phyloP scores from a whole-genome alignment of 2,113 vertebrate genomes.

The Notothenia coriiceps region DNA sequence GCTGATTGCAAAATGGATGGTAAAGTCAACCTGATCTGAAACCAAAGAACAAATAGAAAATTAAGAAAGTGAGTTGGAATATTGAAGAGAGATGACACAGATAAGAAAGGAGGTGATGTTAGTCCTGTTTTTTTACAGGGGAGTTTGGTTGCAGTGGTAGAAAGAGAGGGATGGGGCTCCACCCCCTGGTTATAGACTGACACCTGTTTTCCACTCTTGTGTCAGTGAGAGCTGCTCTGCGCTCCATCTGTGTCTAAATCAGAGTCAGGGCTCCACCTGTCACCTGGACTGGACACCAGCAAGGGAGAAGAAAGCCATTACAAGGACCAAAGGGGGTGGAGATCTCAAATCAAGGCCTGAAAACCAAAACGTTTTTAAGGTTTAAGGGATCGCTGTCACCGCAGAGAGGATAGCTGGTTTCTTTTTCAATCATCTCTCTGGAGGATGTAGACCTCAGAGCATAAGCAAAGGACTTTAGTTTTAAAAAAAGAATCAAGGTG shows the following conservation, averaged over 20 bases:
- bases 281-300: constrained; percentile 39
- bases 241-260: constrained; percentile 76
- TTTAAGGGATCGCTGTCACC: not conserved
- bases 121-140: constrained; percentile 14
- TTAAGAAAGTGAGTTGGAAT: not conserved
- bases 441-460: constrained; percentile 76
- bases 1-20: not conserved
- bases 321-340: not conserved
- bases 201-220: constrained; percentile 76
- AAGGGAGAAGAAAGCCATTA: not conserved
- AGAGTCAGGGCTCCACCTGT: constrained; percentile 56
- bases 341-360: not conserved
- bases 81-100: not conserved
- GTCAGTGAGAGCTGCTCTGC: constrained; percentile 67
- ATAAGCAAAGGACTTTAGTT: constrained; percentile 34
- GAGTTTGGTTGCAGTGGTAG: constrained; percentile 34
- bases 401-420: constrained; percentile 19
- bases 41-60: not conserved
- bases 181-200: constrained; percentile 71
- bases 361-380: not conserved
- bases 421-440: not conserved
- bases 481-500: not conserved
- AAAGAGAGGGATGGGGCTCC: constrained; percentile 67
- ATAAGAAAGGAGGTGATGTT: not conserved
- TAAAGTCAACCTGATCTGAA: not conserved